A percentile compares a stretch with the other conserved stretches of the same genome.
Conservation (phyloP, 2,888 invertebrate genomes). For the Acanthoscelides obtectus region DNA sequence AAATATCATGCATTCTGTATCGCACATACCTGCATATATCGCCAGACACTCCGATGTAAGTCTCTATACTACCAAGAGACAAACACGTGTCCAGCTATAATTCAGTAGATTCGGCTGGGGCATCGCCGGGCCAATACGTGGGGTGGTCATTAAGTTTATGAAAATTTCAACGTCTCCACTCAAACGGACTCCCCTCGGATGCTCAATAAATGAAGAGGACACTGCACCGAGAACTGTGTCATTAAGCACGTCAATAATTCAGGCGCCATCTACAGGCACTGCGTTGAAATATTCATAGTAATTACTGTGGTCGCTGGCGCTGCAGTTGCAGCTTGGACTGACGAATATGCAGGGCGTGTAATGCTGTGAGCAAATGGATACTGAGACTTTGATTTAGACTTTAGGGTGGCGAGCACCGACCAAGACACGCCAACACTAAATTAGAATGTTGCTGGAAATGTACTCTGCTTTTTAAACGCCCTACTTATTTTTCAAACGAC, state of each 20-base stretch:
- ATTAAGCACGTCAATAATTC: background rate
- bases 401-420: too few species aligned
- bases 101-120: background rate
- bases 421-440: too few species aligned
- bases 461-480: too few species aligned
- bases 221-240: background rate
- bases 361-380: background rate
- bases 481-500: too few species aligned
- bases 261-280: background rate
- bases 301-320: background rate
- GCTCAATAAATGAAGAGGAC: background rate
- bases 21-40: background rate
- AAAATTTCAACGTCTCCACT: background rate
- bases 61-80: background rate
- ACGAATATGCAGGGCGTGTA: background rate
- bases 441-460: too few species aligned
- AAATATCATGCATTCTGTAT: background rate
- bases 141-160: background rate
- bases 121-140: background rate
- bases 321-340: background rate
- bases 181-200: background rate
- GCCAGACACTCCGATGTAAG: background rate
- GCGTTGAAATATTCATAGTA: background rate
- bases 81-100: background rate
- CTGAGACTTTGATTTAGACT: background rate